These are phyloP conservation scores for Pangasius djambal DNA, from an alignment of 2,797 vertebrate species.

Conservation along the genomic window DNA sequence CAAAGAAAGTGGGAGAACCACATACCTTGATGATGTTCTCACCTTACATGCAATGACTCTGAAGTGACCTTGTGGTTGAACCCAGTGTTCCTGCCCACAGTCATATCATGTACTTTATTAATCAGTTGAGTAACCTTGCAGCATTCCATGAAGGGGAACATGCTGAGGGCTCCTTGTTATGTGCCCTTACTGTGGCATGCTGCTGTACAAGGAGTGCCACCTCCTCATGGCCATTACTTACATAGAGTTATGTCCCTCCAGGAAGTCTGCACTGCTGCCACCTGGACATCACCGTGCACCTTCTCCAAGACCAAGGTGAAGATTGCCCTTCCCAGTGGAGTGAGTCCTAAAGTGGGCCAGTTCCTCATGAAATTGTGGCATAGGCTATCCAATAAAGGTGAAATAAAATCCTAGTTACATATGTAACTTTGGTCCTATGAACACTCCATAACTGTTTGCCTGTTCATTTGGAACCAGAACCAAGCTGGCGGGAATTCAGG, in stretches of 20 bases:
- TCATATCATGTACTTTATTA: slow-evolving; percentile 4
- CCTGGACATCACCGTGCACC: neutral
- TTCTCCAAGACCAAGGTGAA: neutral
- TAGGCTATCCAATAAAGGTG: neutral
- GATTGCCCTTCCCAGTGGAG: neutral
- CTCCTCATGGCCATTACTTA: neutral
- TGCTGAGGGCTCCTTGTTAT: neutral
- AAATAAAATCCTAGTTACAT: neutral
- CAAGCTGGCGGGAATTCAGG: neutral
- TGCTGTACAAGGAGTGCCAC: neutral
- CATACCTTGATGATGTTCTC: neutral
- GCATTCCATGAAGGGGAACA: neutral
- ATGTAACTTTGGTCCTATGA: neutral
- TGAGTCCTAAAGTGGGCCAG: neutral
- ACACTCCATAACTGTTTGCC: neutral
- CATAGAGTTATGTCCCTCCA: neutral
- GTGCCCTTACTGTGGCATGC: neutral
- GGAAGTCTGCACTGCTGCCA: neutral
- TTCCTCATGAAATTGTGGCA: neutral
- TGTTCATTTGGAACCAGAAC: neutral
- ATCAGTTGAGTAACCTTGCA: slow-evolving; percentile 12
- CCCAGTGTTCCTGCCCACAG: neutral
- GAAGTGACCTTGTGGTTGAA: neutral
- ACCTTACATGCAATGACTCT: neutral
- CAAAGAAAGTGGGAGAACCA: neutral